These are phyloP conservation scores for Lepus oiostolus DNA, from an alignment of 2,797 vertebrate species.

Conservation along the genomic window DNA sequence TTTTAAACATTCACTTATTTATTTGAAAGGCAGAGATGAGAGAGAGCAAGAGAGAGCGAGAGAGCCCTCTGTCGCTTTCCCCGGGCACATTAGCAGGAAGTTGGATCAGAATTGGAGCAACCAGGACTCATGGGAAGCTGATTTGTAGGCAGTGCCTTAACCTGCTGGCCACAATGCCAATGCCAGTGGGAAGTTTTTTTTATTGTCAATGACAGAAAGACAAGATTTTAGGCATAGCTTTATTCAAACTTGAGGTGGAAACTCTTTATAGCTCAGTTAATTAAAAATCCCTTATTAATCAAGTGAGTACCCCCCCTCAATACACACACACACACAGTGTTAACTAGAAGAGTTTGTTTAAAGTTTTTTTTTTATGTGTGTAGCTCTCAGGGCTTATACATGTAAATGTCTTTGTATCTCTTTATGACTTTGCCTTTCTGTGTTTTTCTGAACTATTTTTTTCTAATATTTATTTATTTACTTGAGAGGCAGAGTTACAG, in stretches of 20 bases:
- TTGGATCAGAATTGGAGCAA: too few species aligned
- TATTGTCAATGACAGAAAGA: conserved; percentile 18
- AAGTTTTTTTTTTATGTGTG: background rate
- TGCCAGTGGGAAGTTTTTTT: background rate
- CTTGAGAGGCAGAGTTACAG: too few species aligned
- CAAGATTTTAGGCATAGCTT: conserved; percentile 45
- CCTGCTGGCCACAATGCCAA: too few species aligned
- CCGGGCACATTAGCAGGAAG: too few species aligned
- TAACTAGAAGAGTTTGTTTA: conserved; percentile 16
- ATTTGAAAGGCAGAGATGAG: too few species aligned
- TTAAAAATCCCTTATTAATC: background rate
- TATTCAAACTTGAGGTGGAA: conserved; percentile 21
- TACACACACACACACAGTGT: background rate
- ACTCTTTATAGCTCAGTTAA: conserved; percentile 21
- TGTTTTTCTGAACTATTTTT: background rate
- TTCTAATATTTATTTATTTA: too few species aligned
- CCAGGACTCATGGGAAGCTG: too few species aligned
- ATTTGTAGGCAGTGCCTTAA: too few species aligned
- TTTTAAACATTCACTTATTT: too few species aligned
- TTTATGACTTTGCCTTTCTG: conserved; percentile 43
- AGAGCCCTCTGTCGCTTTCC: too few species aligned
- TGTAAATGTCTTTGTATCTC: conserved; percentile 4
- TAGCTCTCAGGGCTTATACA: background rate
- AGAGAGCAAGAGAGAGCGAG: too few species aligned
- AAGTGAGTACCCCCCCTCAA: background rate